Evolutionary conservation across 1,140 invertebrate genomes (phyloP).

Genomic region (Druon quercuslanigerum): DNA sequence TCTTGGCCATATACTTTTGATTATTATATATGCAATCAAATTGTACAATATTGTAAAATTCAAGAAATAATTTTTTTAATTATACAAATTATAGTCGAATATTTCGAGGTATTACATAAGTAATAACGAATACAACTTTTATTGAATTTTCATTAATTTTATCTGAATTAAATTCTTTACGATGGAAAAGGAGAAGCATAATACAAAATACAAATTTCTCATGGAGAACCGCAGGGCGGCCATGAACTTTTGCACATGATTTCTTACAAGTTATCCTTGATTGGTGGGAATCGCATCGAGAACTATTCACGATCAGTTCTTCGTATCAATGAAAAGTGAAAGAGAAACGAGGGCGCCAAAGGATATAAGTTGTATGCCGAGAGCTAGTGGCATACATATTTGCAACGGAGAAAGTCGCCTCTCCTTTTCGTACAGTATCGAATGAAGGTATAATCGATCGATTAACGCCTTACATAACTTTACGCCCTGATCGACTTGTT

Average conservation of each 20-base stretch:
- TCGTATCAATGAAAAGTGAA: constrained; percentile 63
- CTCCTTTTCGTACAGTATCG: constrained; percentile 44
- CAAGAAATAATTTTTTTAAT: no score
- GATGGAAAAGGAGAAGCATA: neutral
- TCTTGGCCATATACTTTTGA: no score
- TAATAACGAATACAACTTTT: no score
- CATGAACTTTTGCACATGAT: constrained; percentile 45
- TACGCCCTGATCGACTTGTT: constrained; percentile 53
- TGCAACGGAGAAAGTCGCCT: constrained; percentile 66
- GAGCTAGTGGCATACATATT: constrained; percentile 66
- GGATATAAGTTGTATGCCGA: constrained; percentile 38
- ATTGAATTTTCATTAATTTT: neutral
- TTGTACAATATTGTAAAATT: no score
- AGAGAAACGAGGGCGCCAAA: constrained; percentile 48
- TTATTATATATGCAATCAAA: no score
- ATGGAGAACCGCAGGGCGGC: constrained; percentile 25
- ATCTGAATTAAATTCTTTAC: neutral
- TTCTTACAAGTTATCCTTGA: constrained; percentile 45
- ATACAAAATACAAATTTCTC: constrained; percentile 2
- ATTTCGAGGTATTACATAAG: no score
- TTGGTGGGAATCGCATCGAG: constrained; percentile 36
- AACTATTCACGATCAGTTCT: constrained; percentile 36
- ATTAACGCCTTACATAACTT: constrained; percentile 65
- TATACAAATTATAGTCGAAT: no score
- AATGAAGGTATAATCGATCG: constrained; percentile 50